These are phyloP conservation scores for Podocnemis expansa DNA, from an alignment of 2,113 vertebrate species.

Conservation along the genomic window DNA sequence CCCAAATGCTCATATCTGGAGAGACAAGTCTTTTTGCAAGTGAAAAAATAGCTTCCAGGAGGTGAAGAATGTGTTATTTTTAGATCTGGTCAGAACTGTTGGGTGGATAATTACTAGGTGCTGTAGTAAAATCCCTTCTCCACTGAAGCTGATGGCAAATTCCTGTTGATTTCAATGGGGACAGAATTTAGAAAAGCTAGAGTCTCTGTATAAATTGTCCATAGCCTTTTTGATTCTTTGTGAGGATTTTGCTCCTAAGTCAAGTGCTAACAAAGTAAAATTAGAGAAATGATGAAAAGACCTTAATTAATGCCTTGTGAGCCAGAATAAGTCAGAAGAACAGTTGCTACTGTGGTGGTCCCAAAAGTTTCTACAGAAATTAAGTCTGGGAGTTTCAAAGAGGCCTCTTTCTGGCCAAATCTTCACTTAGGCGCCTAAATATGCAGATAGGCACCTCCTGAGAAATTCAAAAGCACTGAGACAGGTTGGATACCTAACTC, in stretches of 20 bases:
- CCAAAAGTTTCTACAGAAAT: neutral
- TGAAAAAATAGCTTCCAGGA: neutral
- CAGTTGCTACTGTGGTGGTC: neutral
- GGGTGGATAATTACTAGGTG: neutral
- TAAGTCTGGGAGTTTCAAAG: neutral
- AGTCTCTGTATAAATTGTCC: neutral
- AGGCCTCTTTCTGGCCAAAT: neutral
- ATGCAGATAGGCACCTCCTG: neutral
- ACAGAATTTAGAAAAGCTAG: neutral
- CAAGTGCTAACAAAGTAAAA: neutral
- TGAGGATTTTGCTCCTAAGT: neutral
- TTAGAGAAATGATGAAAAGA: neutral
- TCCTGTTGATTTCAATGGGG: neutral
- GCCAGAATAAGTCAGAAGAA: neutral
- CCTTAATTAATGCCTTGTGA: neutral
- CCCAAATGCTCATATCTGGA: neutral
- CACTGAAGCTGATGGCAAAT: neutral
- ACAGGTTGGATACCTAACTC: neutral
- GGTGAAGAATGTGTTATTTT: neutral
- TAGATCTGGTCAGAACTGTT: neutral
- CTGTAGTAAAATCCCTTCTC: neutral
- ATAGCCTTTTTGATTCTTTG: neutral
- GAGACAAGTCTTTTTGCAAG: neutral
- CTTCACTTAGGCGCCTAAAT: neutral
- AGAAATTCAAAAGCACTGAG: neutral